Evolutionary conservation across 92 coral and sea anemone genomes (phyloP).

Genomic region (Epizoanthus scotinus): DNA sequence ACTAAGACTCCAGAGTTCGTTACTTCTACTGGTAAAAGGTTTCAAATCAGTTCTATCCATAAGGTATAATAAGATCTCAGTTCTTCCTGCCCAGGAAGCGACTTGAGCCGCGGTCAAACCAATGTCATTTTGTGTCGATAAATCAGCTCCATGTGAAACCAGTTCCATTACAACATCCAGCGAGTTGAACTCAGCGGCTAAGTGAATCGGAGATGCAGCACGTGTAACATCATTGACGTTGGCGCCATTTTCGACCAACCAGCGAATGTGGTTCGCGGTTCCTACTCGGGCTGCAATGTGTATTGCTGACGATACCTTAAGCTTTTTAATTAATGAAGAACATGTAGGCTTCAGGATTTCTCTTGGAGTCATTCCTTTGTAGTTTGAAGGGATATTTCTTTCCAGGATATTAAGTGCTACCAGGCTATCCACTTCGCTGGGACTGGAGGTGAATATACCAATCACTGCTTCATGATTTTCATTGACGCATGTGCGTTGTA

Average conservation of each 20-base stretch:
- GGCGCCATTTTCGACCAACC: not conserved
- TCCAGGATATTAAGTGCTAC: not conserved
- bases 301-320: not conserved
- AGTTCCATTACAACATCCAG: slow-evolving; percentile 1
- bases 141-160: not conserved
- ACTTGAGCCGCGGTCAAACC: slow-evolving; percentile 6
- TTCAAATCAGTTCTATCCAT: slow-evolving; percentile 9
- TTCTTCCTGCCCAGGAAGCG: not conserved
- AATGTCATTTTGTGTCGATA: slow-evolving; percentile 10
- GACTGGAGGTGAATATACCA: slow-evolving; percentile 7
- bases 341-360: not conserved
- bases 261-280: not conserved
- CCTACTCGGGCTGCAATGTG: not conserved
- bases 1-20: too few species aligned
- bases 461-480: not conserved
- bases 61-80: not conserved
- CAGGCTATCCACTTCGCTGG: slow-evolving; percentile 21
- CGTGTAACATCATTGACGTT: not conserved
- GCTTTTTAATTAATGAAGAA: not conserved
- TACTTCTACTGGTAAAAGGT: not conserved
- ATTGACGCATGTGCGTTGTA: not conserved
- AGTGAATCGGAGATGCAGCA: slow-evolving; percentile 16
- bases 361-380: not conserved
- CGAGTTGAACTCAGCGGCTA: slow-evolving; percentile 21
- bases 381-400: not conserved